Base-by-base conservation (phyloP, 2,888 invertebrate genomes). In the Serrognathus titanus region DNA sequence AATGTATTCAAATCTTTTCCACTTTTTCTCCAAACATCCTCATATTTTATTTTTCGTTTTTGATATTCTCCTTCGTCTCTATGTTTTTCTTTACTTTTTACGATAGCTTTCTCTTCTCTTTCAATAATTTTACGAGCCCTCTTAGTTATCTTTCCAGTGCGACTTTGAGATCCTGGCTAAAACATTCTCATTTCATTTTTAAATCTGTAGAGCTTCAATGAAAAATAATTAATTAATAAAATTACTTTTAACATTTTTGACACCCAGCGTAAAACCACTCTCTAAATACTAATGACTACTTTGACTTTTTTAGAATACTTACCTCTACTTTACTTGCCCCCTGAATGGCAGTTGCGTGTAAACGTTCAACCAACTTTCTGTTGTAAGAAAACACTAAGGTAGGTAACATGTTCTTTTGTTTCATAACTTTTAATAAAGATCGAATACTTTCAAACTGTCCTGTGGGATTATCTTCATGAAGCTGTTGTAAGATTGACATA, bases 381-480 rank as follows among this genome's bases (percentile, higher is more conserved):
- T 60, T 58, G 40, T 64, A 65, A 2, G 59, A 56, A 55, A 66
- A 66, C 10, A 65, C 53, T 45, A 66, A 58, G 5, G 63, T 60
- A 20, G 66, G 66, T 43, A 66, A 51, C 61, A 66, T 61, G 37
- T 64, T 59, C 36, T 53, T 47, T 45, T 61, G 35, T 31, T 60
- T 49, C 41, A 66, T 48, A 55, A 41, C 37, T 47, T 57, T 48
- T 35, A 58, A 11, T 41, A 58, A 48, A 7, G 6, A 1, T 10
- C 36, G 35, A 6, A 47, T 45, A 37, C n/a, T n/a, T n/a, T 37
- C 13, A 5, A 38, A 9, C 6, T 45, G 6, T 11, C 39, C 8
- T 8, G 16, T 16, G 20, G 16, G 20, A 24, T 9, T 36, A 37
- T 24, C 1, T 5, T 51, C 31, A 3, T 11, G 11, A 24, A 58